Conservation (phyloP, 64 coral and sea anemone species). For the Actinia equina region DNA sequence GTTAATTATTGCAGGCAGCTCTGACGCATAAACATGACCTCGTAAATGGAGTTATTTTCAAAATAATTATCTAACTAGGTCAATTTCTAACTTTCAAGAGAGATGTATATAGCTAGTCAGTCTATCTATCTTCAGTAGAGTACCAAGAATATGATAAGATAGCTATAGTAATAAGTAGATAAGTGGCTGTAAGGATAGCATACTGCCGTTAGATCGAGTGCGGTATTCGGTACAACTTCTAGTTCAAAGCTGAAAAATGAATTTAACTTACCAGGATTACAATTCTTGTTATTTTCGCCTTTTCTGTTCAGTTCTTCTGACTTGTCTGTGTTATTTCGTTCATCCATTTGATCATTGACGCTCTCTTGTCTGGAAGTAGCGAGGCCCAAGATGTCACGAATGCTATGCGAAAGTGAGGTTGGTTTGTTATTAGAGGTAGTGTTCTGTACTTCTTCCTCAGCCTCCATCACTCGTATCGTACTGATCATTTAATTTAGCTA, state of each 20-base stretch:
- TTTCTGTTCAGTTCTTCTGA: not conserved
- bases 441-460: not conserved
- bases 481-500: not conserved
- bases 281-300: not conserved
- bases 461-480: not conserved
- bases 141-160: no score
- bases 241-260: not conserved
- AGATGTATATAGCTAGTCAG: no score
- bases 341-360: not conserved
- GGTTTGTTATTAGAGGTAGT: not conserved
- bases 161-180: no score
- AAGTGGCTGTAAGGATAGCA: no score
- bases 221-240: not conserved
- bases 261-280: not conserved
- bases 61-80: not conserved
- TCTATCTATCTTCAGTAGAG: no score
- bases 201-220: not conserved
- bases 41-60: not conserved
- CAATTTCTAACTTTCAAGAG: not conserved
- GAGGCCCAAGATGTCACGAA: conserved; percentile 74
- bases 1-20: not conserved
- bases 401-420: conserved; percentile 47
- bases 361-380: not conserved
- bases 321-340: not conserved
- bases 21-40: not conserved